Conservation (phyloP, 92 coral and sea anemone species). For the Epizoanthus fatuus region DNA sequence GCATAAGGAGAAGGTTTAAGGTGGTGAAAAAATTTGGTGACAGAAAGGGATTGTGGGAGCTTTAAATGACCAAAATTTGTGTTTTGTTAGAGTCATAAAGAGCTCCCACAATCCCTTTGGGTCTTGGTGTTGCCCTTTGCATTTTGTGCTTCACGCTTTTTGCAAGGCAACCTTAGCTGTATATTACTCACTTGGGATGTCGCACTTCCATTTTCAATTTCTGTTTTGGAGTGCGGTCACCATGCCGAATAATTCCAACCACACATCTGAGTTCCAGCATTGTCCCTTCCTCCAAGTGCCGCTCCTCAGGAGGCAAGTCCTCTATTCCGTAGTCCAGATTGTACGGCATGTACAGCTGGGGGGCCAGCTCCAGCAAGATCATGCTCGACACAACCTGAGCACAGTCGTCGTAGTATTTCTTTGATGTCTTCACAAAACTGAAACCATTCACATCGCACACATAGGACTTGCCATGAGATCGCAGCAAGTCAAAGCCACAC, state of each 20-base stretch:
- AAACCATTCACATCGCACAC: slow-evolving; percentile 99
- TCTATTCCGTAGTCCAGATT: slow-evolving; percentile 70
- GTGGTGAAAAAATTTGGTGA: too few species aligned
- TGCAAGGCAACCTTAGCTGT: not conserved
- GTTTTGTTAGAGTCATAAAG: too few species aligned
- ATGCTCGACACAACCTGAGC: slow-evolving; percentile 90
- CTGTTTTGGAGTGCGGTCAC: slow-evolving; percentile 99
- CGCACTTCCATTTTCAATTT: slow-evolving; percentile 98
- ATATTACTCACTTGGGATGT: slow-evolving; percentile 78
- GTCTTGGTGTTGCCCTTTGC: too few species aligned
- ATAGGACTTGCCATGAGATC: slow-evolving; percentile 95
- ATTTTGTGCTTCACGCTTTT: not conserved
- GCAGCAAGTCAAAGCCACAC: slow-evolving; percentile 97
- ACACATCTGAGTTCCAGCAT: slow-evolving; percentile 96
- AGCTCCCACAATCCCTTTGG: too few species aligned
- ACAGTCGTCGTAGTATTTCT: slow-evolving; percentile 97
- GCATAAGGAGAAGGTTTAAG: too few species aligned
- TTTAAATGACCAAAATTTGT: too few species aligned
- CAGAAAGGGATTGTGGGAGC: too few species aligned
- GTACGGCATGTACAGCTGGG: slow-evolving; percentile 88
- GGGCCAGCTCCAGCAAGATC: slow-evolving; percentile 89
- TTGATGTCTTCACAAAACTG: slow-evolving; percentile 98
- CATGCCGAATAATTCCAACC: slow-evolving; percentile 95
- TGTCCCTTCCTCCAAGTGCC: slow-evolving; percentile 76
- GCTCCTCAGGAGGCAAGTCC: slow-evolving; percentile 76